phyloP scores from a whole-genome alignment of 1,140 invertebrate genomes.

The Euwallacea fornicatus region DNA sequence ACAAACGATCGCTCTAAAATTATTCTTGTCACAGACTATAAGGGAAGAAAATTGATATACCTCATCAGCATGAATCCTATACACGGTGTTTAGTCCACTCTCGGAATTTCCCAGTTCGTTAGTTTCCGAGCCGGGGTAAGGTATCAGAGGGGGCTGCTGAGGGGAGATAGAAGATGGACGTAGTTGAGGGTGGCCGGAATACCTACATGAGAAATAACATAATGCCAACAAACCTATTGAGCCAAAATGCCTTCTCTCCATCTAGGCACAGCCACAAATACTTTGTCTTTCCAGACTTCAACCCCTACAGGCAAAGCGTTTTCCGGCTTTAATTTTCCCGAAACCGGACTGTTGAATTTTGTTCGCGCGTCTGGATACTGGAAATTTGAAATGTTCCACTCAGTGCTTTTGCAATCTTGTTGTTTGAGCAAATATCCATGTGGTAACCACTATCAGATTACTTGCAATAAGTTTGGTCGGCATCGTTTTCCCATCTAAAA shows the following conservation, averaged over 20 bases:
- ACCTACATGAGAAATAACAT: conserved; percentile 55
- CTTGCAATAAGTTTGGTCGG: no score
- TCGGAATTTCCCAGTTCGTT: conserved; percentile 77
- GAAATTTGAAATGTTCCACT: conserved; percentile 76
- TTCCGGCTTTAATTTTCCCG: conserved; percentile 67
- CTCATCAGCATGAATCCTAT: conserved; percentile 71
- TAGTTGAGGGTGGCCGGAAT: conserved; percentile 81
- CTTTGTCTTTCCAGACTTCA: conserved; percentile 74
- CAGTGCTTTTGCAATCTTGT: conserved; percentile 61
- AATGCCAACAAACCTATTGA: not conserved
- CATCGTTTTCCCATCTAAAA: no score
- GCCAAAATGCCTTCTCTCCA: conserved; percentile 57
- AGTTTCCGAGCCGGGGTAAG: conserved; percentile 73
- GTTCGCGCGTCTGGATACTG: conserved; percentile 64
- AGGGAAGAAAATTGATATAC: conserved; percentile 15
- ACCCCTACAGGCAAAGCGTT: conserved; percentile 78
- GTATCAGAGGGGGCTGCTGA: conserved; percentile 69
- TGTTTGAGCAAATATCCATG: not conserved
- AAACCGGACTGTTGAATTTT: conserved; percentile 63
- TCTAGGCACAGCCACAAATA: conserved; percentile 77
- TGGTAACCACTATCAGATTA: not conserved
- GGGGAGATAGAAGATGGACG: conserved; percentile 64
- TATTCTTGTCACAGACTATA: not conserved
- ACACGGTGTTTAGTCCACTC: conserved; percentile 72
- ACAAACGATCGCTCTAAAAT: conserved; percentile 68